Conservation (phyloP, 2,797 vertebrate species). For the Epinephelus malabaricus region DNA sequence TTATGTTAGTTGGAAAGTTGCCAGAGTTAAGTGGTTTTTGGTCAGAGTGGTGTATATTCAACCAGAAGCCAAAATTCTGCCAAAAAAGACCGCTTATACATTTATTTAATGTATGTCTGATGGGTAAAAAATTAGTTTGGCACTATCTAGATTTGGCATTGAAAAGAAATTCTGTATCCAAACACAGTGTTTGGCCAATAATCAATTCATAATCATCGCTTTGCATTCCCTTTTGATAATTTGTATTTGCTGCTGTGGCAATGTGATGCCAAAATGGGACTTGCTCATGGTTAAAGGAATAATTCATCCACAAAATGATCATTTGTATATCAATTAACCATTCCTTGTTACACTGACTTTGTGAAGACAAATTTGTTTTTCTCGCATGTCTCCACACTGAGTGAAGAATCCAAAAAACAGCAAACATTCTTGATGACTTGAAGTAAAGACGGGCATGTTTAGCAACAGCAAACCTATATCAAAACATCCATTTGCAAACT, state of each 20-base stretch:
- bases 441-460: too few relatives aligned
- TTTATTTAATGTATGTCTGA: constrained; percentile 9
- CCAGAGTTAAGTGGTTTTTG: constrained; percentile 9
- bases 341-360: too few relatives aligned
- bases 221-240: constrained; percentile 31
- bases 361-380: too few relatives aligned
- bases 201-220: constrained; percentile 39
- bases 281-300: neutral
- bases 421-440: too few relatives aligned
- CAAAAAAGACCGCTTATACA: neutral
- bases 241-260: constrained; percentile 24
- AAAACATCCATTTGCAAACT: too few relatives aligned
- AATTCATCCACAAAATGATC: too few relatives aligned
- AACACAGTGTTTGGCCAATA: constrained; percentile 29
- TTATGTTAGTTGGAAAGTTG: constrained; percentile 15
- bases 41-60: constrained; percentile 15
- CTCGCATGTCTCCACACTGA: too few relatives aligned
- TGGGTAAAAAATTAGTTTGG: constrained; percentile 12
- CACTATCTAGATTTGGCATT: constrained; percentile 13
- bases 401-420: too few relatives aligned
- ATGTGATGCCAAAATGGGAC: neutral
- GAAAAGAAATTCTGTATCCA: constrained; percentile 23
- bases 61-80: constrained; percentile 1
- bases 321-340: too few relatives aligned
- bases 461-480: too few relatives aligned